Percentiles rank a stretch among this genome's conserved stretches.
phyloP scores from a whole-genome alignment of 1,140 invertebrate genomes.

The Semibalanus balanoides region DNA sequence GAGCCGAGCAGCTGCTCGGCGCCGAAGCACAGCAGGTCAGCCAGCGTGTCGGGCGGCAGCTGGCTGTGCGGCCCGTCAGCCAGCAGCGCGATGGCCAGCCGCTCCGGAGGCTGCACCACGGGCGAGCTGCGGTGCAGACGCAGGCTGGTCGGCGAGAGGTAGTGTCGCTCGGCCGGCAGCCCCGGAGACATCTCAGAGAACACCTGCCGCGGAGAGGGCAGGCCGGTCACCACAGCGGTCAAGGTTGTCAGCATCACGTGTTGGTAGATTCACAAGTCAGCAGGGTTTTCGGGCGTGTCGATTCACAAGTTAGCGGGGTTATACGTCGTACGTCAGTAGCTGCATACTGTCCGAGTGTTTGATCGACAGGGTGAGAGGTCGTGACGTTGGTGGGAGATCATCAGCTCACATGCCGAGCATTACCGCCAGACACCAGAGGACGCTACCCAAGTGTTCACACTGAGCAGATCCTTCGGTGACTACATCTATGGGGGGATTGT shows the following conservation, averaged over 20 bases:
- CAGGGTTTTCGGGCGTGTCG: too few species aligned
- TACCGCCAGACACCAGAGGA: too few species aligned
- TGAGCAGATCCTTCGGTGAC: too few species aligned
- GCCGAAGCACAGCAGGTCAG: constrained; percentile 52
- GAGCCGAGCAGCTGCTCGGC: constrained; percentile 29
- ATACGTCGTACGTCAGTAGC: too few species aligned
- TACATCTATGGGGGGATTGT: too few species aligned
- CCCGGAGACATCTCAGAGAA: constrained; percentile 49
- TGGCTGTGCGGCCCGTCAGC: constrained; percentile 31
- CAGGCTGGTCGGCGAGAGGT: constrained; percentile 48
- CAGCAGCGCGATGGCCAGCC: constrained; percentile 44
- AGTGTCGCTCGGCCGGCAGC: constrained; percentile 46
- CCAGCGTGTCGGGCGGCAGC: constrained; percentile 35
- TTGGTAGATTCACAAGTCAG: background rate
- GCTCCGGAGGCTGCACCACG: constrained; percentile 43
- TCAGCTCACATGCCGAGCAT: too few species aligned
- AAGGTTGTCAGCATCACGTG: background rate
- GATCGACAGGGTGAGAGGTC: too few species aligned
- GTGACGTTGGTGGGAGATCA: too few species aligned
- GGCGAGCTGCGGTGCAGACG: constrained; percentile 36
- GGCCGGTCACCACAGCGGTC: background rate
- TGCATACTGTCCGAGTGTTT: too few species aligned
- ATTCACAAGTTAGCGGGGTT: too few species aligned
- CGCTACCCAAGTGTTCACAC: too few species aligned
- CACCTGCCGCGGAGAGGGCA: constrained; percentile 27